phyloP scores from a whole-genome alignment of 1,140 invertebrate species.

The Dreissena rostriformis region DNA sequence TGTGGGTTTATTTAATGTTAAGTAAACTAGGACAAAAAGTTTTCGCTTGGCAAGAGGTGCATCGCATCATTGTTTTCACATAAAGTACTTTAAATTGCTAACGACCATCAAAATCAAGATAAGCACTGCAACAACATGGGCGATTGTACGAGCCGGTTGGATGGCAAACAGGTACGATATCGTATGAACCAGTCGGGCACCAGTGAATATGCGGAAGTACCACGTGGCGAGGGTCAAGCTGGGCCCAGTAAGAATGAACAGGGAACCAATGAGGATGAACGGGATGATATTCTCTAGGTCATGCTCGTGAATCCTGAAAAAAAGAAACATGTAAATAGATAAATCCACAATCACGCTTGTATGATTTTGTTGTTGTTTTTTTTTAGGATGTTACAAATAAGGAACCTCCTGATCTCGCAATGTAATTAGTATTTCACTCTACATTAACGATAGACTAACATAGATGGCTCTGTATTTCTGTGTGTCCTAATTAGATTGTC shows the following conservation, averaged over 20 bases:
- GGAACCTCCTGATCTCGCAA: too few relatives aligned
- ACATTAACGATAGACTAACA: too few relatives aligned
- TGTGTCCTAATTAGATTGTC: too few relatives aligned
- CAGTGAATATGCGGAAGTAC: constrained; percentile 85
- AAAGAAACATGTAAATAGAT: background rate
- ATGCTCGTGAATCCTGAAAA: constrained; percentile 85
- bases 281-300: constrained; percentile 87
- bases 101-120: background rate
- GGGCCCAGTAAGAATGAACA: constrained; percentile 85
- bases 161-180: constrained; percentile 82
- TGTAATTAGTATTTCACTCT: too few relatives aligned
- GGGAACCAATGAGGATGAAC: constrained; percentile 84
- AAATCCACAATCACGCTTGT: too few relatives aligned
- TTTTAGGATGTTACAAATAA: too few relatives aligned
- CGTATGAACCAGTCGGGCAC: constrained; percentile 85
- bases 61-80: too few relatives aligned
- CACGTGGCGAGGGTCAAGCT: constrained; percentile 81
- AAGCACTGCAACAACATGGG: background rate
- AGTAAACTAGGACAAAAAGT: too few relatives aligned
- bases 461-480: too few relatives aligned
- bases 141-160: background rate
- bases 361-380: too few relatives aligned
- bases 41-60: too few relatives aligned
- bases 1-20: too few relatives aligned
- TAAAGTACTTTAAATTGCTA: background rate